A percentile compares a stretch with the other conserved stretches of the same genome.
These are phyloP conservation scores for Lysandra coridon DNA, from an alignment of 2,888 invertebrate genomes.

Conservation along the genomic window DNA sequence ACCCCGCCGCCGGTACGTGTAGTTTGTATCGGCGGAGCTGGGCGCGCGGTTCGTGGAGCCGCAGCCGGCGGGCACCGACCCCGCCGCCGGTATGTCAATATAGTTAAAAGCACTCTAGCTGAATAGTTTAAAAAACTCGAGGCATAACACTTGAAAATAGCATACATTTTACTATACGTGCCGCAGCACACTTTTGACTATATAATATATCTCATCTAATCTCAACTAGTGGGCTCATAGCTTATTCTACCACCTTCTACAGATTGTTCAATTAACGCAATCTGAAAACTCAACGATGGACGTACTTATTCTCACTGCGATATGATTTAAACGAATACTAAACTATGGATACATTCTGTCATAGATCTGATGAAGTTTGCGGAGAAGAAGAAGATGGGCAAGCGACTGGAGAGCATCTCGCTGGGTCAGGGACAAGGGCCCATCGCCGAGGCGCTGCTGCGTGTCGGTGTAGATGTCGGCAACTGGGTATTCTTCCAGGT, in stretches of 20 bases:
- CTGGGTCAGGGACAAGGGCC: slow-evolving; percentile 95
- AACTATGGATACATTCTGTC: background rate
- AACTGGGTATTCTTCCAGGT: slow-evolving; percentile 94
- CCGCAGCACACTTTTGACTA: no score
- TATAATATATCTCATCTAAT: no score
- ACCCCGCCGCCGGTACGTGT: slow-evolving; percentile 84
- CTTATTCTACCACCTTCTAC: no score
- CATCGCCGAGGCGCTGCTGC: slow-evolving; percentile 88
- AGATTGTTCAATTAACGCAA: no score
- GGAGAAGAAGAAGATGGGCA: slow-evolving; percentile 87
- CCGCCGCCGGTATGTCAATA: no score
- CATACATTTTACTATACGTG: no score
- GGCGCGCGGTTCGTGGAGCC: slow-evolving; percentile 88
- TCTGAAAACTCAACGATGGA: no score
- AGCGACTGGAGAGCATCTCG: slow-evolving; percentile 90
- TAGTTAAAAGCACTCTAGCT: no score
- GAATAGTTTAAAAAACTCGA: no score
- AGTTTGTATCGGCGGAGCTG: background rate
- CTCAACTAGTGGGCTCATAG: no score
- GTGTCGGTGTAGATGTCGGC: slow-evolving; percentile 86
- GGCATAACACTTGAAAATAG: no score
- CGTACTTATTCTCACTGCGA: no score
- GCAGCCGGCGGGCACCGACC: slow-evolving; percentile 91
- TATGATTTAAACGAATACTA: background rate
- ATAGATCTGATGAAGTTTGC: slow-evolving; percentile 83